phyloP scores from a whole-genome alignment of 37 sponge, comb jelly and placozoan species.

The Chondrosia reniformis region DNA sequence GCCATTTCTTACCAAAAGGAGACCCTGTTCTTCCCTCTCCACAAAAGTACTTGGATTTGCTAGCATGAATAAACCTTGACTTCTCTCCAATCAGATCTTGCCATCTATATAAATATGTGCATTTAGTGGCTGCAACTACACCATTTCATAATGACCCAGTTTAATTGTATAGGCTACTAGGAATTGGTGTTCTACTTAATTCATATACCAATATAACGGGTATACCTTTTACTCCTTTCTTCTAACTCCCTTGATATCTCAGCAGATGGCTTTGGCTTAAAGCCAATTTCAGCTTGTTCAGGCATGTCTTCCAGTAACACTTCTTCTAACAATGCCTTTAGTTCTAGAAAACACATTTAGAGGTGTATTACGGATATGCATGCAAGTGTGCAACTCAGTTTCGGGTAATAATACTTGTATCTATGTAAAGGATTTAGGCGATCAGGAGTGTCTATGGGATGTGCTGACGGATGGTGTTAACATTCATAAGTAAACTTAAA shows the following conservation, averaged over 20 bases:
- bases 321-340: constrained; percentile 3
- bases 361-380: not conserved
- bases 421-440: not conserved
- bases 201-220: not conserved
- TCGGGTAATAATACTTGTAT: too few species aligned
- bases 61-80: constrained; percentile 32
- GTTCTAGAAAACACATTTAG: not conserved
- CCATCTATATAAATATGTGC: not conserved
- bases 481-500: not conserved
- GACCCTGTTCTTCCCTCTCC: constrained; percentile 76
- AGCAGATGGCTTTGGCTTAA: not conserved
- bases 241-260: not conserved
- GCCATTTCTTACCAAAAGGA: constrained; percentile 69
- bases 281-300: not conserved
- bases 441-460: not conserved
- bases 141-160: too few species aligned
- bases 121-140: too few species aligned
- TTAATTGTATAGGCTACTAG: too few species aligned
- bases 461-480: not conserved
- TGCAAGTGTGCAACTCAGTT: not conserved
- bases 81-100: constrained; percentile 1
- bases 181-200: not conserved
- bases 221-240: constrained; percentile 12
- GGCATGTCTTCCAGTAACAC: not conserved
- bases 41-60: constrained; percentile 76